Conservation (phyloP, 1,140 invertebrate species). For the Apis dorsata region DNA sequence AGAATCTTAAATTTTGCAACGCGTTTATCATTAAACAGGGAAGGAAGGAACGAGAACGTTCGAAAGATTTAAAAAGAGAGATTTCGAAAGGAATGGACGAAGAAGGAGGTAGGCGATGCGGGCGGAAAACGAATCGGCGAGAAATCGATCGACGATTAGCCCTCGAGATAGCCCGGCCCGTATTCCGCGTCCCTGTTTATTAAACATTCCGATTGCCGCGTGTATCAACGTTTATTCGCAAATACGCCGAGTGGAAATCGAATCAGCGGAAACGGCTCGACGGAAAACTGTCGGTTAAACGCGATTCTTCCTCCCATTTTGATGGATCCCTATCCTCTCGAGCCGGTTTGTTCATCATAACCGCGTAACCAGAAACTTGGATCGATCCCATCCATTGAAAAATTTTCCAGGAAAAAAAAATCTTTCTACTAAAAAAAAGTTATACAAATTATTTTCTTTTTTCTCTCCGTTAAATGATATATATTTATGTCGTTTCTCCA, state of each 20-base stretch:
- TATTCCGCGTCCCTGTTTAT: conserved; percentile 26
- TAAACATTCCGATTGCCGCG: conserved; percentile 34
- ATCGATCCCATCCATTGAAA: not conserved
- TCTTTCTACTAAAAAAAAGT: no score
- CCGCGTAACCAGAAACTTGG: not conserved
- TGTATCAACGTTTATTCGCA: conserved; percentile 46
- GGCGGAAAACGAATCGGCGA: not conserved
- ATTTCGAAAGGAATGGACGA: no score
- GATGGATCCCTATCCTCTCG: not conserved
- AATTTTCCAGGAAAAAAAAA: no score
- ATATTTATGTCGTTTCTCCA: no score
- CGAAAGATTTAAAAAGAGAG: no score
- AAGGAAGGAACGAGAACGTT: no score
- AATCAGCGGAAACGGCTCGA: conserved; percentile 11
- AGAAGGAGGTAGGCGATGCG: not conserved
- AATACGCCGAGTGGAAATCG: conserved; percentile 27
- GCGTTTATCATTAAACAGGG: no score
- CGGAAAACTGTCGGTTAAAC: conserved; percentile 1
- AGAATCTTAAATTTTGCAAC: no score
- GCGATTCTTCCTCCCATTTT: conserved; percentile 16
- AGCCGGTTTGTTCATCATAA: not conserved
- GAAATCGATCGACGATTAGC: conserved; percentile 33
- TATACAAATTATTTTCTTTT: no score
- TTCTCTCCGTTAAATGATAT: no score
- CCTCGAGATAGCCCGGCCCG: not conserved